These are phyloP conservation scores for Phainopepla nitens DNA, from an alignment of 2,113 vertebrate species.

Conservation along the genomic window DNA sequence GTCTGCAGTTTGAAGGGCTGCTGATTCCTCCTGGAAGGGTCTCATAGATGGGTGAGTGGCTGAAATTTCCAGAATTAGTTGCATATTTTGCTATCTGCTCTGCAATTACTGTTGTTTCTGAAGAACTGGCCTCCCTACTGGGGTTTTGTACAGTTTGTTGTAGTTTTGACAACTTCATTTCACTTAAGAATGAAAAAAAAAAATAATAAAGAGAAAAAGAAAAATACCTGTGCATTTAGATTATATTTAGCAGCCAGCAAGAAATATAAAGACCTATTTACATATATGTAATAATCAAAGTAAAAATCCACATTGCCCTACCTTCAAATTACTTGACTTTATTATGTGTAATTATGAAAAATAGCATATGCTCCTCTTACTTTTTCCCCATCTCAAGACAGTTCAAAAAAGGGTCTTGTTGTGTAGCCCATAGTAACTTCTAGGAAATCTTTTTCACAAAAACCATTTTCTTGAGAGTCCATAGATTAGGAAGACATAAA, in stretches of 20 bases:
- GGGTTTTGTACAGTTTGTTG: background rate
- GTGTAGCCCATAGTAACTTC: background rate
- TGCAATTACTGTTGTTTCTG: background rate
- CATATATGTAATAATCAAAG: background rate
- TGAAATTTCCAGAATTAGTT: background rate
- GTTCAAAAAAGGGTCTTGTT: background rate
- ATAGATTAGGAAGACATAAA: background rate
- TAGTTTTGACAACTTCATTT: background rate
- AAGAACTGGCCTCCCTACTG: background rate
- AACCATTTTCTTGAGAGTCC: background rate
- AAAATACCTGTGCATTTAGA: background rate
- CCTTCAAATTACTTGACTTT: background rate
- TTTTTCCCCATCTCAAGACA: fast-evolving
- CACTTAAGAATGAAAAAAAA: background rate
- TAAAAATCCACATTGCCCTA: background rate
- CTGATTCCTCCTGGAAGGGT: background rate
- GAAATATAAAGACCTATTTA: background rate
- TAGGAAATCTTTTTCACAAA: background rate
- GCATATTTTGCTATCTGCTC: background rate
- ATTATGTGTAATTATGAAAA: background rate
- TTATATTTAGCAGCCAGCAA: background rate
- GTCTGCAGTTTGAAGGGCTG: background rate
- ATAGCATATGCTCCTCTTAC: background rate
- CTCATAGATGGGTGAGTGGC: background rate
- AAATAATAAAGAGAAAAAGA: background rate